A percentile compares a stretch with the other conserved stretches of the same genome.
Conservation (phyloP, 2,888 invertebrate species). For the Saturnia japonica region DNA sequence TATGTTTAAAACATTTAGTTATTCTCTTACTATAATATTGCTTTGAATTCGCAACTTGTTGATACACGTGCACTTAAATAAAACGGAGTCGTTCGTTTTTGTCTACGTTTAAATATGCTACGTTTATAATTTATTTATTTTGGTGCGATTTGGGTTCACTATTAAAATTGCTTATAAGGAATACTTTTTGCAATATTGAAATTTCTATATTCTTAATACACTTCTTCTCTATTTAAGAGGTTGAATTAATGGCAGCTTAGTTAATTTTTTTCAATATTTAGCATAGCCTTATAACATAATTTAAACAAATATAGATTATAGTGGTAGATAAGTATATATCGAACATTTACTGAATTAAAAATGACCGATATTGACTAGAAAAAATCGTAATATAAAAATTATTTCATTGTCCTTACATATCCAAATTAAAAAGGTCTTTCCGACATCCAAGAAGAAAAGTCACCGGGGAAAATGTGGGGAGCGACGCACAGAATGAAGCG, state of each 20-base stretch:
- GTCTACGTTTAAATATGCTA: not conserved
- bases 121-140: not conserved
- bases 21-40: not conserved
- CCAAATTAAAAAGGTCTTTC: slow-evolving; percentile 57
- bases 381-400: not conserved
- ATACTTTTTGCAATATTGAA: not conserved
- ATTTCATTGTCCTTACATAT: slow-evolving; percentile 40
- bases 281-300: not conserved
- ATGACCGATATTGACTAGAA: not conserved
- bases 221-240: not conserved
- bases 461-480: slow-evolving; percentile 78
- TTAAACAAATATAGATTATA: not conserved
- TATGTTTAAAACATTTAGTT: not conserved
- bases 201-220: not conserved
- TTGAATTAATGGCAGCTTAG: not conserved
- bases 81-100: not conserved
- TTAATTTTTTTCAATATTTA: not conserved
- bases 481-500: slow-evolving; percentile 60
- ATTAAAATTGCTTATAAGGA: not conserved
- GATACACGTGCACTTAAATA: not conserved
- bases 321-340: too few species aligned
- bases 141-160: not conserved
- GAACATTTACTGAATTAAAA: too few species aligned
- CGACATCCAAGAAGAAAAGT: slow-evolving; percentile 72
- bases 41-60: not conserved